Conservation (phyloP, 2,797 vertebrate genomes). For the Rhyacichthys aspro region DNA sequence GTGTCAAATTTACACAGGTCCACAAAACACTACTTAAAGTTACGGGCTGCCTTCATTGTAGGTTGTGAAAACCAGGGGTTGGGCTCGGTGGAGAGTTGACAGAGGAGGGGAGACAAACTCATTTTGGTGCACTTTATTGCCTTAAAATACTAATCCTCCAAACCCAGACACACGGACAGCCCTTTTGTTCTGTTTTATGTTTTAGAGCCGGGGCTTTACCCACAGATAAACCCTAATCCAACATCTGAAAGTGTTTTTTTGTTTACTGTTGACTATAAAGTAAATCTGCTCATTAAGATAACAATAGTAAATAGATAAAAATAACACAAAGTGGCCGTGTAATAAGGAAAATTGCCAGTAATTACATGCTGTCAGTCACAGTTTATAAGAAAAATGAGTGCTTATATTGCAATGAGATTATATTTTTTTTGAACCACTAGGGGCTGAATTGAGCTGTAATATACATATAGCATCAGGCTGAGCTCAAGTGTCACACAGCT, state of each 20-base stretch:
- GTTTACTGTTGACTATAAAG: conserved; percentile 59
- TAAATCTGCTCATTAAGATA: conserved; percentile 55
- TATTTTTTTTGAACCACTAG: conserved; percentile 64
- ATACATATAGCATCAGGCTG: conserved; percentile 26
- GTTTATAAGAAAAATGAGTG: conserved; percentile 20
- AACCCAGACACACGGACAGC: conserved; percentile 47
- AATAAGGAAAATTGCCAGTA: conserved; percentile 50
- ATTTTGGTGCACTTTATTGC: conserved; percentile 63
- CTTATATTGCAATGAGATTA: conserved; percentile 7
- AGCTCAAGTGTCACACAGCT: not conserved
- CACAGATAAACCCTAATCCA: conserved; percentile 60
- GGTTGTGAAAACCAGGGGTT: conserved; percentile 52
- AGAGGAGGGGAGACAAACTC: conserved; percentile 52
- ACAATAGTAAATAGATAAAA: conserved; percentile 62
- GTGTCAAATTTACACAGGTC: conserved; percentile 74
- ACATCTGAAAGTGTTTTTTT: conserved; percentile 68
- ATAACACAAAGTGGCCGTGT: conserved; percentile 43
- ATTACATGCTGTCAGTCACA: conserved; percentile 47
- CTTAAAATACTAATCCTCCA: conserved; percentile 68
- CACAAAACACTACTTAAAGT: conserved; percentile 74
- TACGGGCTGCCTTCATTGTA: conserved; percentile 66
- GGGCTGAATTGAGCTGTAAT: conserved; percentile 59
- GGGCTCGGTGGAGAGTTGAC: conserved; percentile 38
- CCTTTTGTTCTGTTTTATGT: conserved; percentile 54
- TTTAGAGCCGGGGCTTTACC: conserved; percentile 59